These are phyloP conservation scores for Thaumatotibia leucotreta DNA, from an alignment of 1,140 invertebrate genomes.

Conservation along the genomic window DNA sequence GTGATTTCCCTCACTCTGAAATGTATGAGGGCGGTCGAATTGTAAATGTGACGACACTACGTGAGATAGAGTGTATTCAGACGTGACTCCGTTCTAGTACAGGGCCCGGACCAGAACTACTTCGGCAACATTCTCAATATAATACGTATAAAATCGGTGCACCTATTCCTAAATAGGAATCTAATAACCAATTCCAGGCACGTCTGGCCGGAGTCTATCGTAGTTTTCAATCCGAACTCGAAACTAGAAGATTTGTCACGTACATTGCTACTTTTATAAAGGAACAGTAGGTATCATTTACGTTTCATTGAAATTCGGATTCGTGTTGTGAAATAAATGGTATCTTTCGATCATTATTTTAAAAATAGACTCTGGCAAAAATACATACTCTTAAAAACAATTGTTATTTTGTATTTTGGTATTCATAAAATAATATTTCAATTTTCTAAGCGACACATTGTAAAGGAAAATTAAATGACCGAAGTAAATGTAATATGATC, in stretches of 20 bases:
- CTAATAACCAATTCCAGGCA: slow-evolving; percentile 58
- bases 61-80: slow-evolving; percentile 21
- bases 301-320: slow-evolving; percentile 36
- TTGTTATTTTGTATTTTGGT: not conserved
- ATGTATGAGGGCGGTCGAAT: slow-evolving; percentile 32
- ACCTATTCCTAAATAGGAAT: slow-evolving; percentile 54
- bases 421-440: slow-evolving; percentile 22
- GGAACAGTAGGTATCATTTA: slow-evolving; percentile 53
- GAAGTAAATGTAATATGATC: slow-evolving; percentile 58
- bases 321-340: not conserved
- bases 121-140: slow-evolving; percentile 37
- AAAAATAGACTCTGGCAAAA: no score
- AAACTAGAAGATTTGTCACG: slow-evolving; percentile 71
- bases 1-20: slow-evolving; percentile 22
- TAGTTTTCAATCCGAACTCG: slow-evolving; percentile 69
- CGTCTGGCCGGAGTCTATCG: slow-evolving; percentile 59
- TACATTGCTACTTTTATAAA: slow-evolving; percentile 63
- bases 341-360: not conserved
- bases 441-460: slow-evolving; percentile 25
- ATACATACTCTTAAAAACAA: no score
- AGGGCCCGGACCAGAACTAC: slow-evolving; percentile 22
- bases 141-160: slow-evolving; percentile 41
- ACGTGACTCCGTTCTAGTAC: slow-evolving; percentile 35
- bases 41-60: slow-evolving; percentile 30
- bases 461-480: slow-evolving; percentile 53